These are phyloP conservation scores for Tinea pellionella DNA, from an alignment of 2,888 invertebrate species.

Conservation along the genomic window DNA sequence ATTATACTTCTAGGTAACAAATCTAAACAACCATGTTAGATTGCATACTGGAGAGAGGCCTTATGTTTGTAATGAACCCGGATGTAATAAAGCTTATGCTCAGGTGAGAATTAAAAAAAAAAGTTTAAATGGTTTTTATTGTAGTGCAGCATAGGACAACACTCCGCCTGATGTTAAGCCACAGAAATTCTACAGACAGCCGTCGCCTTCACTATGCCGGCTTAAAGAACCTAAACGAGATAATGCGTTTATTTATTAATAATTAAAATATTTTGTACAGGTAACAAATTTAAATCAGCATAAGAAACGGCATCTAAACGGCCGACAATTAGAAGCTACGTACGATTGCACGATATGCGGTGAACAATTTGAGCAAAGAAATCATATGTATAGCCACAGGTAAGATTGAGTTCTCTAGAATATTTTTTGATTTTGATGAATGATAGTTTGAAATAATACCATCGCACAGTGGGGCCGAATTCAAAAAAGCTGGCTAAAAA, in stretches of 20 bases:
- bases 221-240: no score
- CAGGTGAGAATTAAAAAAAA: conserved; percentile 31
- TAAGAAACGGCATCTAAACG: conserved; percentile 55
- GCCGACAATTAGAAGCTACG: conserved; percentile 42
- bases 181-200: no score
- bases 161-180: background rate
- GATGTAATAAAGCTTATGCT: conserved; percentile 62
- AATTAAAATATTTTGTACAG: conserved; percentile 27
- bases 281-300: conserved; percentile 66
- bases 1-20: conserved; percentile 43
- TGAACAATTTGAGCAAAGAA: conserved; percentile 53
- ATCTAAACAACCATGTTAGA: conserved; percentile 63
- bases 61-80: conserved; percentile 58
- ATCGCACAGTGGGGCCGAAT: no score
- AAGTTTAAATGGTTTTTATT: background rate
- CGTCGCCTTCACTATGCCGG: no score
- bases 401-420: conserved; percentile 21
- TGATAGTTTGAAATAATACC: no score
- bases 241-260: no score
- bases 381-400: conserved; percentile 60
- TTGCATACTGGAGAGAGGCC: conserved; percentile 63
- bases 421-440: no score
- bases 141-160: no score
- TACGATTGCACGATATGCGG: conserved; percentile 59
- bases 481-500: no score